Base-by-base conservation (phyloP, 2,888 invertebrate genomes). In the Nymphalis c-album region DNA sequence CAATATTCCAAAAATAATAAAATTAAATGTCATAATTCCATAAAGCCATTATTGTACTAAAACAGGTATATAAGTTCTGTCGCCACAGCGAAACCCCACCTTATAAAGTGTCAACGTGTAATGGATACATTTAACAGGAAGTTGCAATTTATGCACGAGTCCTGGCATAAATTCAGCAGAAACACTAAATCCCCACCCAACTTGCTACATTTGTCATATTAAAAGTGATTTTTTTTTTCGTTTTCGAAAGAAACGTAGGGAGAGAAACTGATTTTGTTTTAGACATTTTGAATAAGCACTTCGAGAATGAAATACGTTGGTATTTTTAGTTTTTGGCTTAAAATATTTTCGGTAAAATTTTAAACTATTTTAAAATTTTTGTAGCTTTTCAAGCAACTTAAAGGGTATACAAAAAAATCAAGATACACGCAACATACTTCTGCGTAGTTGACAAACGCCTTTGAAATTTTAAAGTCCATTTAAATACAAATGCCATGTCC, bases 71-170 rank as follows among this genome's bases (percentile, higher is more conserved):
- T 60, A 46, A 63, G 35, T 26, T n/a, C 35, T n/a, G 45, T 69
- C 74, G 78, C 70, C 22, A 18, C n/a, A 67, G 60, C 35, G 70
- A 60, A 78, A 78, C 69, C 46, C 26, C 67, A 61, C 79, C 78
- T 81, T 84, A 78, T 78, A 68, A 71, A 79, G 78, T 83, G 87
- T 86, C 85, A 86, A 86, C 88, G 80, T 80, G 89, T 85, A 89
- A 90, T 87, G 87, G 88, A 89, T 88, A 88, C 88, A 86, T 88
- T 88, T 85, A 85, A 81, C 84, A 80, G 85, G 81, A 82, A 81
- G 80, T 80, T 79, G 83, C 85, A 85, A 89, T 89, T 88, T 88
- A 89, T 88, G 85, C 85, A 79, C 77, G 78, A 84, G 79, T 78
- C 81, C 80, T 80, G 79, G 81, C 85, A 84, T 88, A 85, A 87